Base-by-base conservation (phyloP, 2,113 vertebrate species). In the Marcusenius ussheri region DNA sequence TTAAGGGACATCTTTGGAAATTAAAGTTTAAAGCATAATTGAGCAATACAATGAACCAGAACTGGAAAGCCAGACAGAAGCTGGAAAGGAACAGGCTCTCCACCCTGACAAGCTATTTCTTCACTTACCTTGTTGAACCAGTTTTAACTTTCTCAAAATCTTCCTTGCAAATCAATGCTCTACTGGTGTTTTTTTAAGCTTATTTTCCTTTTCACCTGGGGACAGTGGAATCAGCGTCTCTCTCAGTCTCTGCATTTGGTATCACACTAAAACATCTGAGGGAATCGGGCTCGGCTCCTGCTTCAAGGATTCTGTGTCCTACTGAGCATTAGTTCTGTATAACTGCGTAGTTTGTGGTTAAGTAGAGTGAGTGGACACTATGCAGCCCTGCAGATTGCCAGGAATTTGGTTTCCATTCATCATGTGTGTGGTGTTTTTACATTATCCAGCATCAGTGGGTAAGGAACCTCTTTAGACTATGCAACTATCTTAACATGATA, bases 101-200 rank as follows among this genome's bases (percentile, higher is more conserved):
- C 58, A 17, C n/a, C 51, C 51, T 11, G 19, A 19, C n/a, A 58
- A 39, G 47, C 90, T 91, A 86, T 93, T 90, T 31, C 49, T 70
- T 86, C 83, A 53, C 90, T 56, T 42, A n/a, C 39, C 93, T 91
- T 90, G 94, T 86, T 93, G 17, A 90, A 94, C 94, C 93, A 89
- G 94, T 94, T 93, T 13, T 88, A 50, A 19, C 39, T 62, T 31
- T n/a, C 56, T 1, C 45, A 83, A 88, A 92, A 92, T 91, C 35
- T 80, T 88, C 19, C 91, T 84, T 87, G 88, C 70, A 47, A 88
- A 91, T 91, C 83, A 92, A 86, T 45, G 51, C 91, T 70, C 88
- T 35, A 42, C 83, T 70, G 24, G 70, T 31, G 35, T 19, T 46
- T 88, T 58, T 88, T 88, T 50, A n/a, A 53, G 88, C 8, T 88